Evolutionary conservation across 2,888 invertebrate species (phyloP).

Genomic region (Zonitis immaculata): DNA sequence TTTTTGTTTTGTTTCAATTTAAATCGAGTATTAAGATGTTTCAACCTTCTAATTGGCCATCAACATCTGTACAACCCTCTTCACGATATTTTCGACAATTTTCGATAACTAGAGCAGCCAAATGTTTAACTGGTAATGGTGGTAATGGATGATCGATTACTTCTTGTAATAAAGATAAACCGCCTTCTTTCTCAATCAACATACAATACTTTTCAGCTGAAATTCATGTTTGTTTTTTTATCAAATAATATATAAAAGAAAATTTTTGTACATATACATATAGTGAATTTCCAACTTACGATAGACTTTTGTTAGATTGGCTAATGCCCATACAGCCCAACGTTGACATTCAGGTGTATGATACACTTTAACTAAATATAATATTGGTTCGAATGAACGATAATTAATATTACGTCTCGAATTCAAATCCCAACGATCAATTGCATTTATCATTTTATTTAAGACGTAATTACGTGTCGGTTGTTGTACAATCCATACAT

Average conservation of each 20-base stretch:
- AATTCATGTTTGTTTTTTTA: no score
- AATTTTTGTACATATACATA: no score
- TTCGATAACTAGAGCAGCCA: conserved; percentile 63
- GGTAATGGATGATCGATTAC: conserved; percentile 60
- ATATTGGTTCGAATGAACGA: conserved; percentile 90
- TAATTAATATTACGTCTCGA: conserved; percentile 95
- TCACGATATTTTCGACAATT: conserved; percentile 54
- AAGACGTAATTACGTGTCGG: conserved; percentile 71
- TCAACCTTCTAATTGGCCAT: conserved; percentile 27
- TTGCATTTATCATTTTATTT: conserved; percentile 71
- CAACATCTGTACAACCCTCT: conserved; percentile 28
- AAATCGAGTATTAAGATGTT: conserved; percentile 9
- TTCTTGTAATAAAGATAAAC: conserved; percentile 66
- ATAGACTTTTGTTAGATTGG: conserved; percentile 90
- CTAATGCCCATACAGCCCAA: conserved; percentile 97
- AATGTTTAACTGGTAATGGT: conserved; percentile 62
- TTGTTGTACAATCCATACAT: conserved; percentile 69
- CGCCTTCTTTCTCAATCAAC: conserved; percentile 82
- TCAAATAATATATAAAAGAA: no score
- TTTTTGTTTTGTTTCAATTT: background rate
- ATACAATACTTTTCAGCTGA: conserved; percentile 89
- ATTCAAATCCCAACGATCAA: conserved; percentile 81
- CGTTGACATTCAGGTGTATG: conserved; percentile 90
- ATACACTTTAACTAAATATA: conserved; percentile 73
- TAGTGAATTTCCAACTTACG: no score